phyloP scores from a whole-genome alignment of 2,113 vertebrate species.

The Callithrix jacchus region DNA sequence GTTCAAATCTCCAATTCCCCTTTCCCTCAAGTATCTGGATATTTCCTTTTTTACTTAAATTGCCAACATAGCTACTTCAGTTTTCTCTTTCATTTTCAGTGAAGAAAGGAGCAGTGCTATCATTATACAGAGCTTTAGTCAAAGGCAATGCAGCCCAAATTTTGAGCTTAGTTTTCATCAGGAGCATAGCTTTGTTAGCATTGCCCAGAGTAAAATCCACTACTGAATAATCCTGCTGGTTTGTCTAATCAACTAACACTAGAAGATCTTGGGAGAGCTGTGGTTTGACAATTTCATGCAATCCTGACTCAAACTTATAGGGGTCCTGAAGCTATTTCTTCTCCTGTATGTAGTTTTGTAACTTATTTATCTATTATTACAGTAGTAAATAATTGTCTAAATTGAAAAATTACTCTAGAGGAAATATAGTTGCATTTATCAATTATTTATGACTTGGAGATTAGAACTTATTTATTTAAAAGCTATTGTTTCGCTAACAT shows the following conservation, averaged over 20 bases:
- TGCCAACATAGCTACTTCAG: not conserved
- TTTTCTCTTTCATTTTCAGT: not conserved
- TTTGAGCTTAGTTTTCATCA: constrained; percentile 35
- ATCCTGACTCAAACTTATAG: not conserved
- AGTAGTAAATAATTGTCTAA: not conserved
- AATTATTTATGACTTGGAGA: constrained; percentile 10
- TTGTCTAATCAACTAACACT: not conserved
- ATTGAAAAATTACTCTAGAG: constrained; percentile 10
- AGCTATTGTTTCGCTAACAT: not conserved
- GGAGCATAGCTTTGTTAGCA: not conserved
- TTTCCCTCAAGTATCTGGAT: constrained; percentile 26
- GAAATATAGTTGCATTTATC: not conserved
- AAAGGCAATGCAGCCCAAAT: not conserved
- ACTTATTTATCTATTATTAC: not conserved
- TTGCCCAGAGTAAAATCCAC: not conserved
- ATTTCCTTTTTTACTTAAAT: constrained; percentile 25
- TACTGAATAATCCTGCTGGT: not conserved
- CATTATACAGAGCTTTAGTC: not conserved
- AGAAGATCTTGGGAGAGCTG: not conserved
- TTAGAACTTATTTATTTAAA: constrained; percentile 39
- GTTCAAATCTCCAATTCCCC: not conserved
- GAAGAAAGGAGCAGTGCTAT: not conserved
- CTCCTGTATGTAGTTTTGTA: not conserved
- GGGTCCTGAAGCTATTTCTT: constrained; percentile 27
- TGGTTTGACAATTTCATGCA: not conserved